Evolutionary conservation across 1,140 invertebrate genomes (phyloP).

Genomic region (Dendrolimus punctatus): DNA sequence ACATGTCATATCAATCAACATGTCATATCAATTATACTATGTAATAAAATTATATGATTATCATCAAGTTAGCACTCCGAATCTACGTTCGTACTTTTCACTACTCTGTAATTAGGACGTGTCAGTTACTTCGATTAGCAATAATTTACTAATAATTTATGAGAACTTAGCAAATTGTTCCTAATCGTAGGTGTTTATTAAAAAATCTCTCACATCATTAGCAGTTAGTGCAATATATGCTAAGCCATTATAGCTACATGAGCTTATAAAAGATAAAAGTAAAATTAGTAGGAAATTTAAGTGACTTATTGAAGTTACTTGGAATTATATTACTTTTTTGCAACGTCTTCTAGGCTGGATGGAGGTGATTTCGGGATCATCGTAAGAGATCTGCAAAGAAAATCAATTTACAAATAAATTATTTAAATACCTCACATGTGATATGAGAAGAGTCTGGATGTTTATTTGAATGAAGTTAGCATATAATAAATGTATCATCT

Average conservation of each 20-base stretch:
- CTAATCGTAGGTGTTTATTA: constrained; percentile 6
- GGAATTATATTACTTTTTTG: constrained; percentile 39
- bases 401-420: constrained; percentile 6
- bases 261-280: constrained; percentile 1
- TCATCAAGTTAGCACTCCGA: too few species aligned
- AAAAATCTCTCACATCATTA: constrained; percentile 4
- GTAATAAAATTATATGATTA: too few species aligned
- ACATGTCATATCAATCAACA: too few species aligned
- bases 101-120: too few species aligned
- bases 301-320: background rate
- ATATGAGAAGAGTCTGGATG: too few species aligned
- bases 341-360: constrained; percentile 42
- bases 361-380: constrained; percentile 53
- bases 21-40: too few species aligned
- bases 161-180: too few species aligned
- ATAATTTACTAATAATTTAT: too few species aligned
- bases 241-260: constrained; percentile 7
- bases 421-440: background rate
- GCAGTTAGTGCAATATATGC: constrained; percentile 16
- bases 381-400: constrained; percentile 60
- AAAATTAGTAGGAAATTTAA: constrained; percentile 5
- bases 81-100: too few species aligned
- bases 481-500: too few species aligned
- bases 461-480: too few species aligned
- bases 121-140: too few species aligned